A percentile compares a stretch with the other conserved stretches of the same genome.
Evolutionary conservation across 2,113 vertebrate genomes (phyloP).

Genomic region (Trematocara unimaculatum): DNA sequence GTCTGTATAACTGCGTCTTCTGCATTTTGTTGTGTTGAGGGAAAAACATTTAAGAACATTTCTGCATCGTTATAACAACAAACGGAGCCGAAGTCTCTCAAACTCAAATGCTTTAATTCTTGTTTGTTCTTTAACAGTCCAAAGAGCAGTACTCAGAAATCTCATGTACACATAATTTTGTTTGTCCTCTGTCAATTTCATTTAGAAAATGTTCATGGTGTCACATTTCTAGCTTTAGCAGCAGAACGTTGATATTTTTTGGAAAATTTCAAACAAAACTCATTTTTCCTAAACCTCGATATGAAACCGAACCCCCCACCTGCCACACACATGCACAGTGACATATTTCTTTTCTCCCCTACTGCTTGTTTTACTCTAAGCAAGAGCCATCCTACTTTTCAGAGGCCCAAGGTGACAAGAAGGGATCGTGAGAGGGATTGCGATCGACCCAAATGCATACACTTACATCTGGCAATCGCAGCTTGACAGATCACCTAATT

Average conservation of each 20-base stretch:
- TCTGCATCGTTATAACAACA: constrained; percentile 36
- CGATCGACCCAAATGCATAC: constrained; percentile 67
- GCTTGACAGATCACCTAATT: constrained; percentile 79
- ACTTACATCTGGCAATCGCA: constrained; percentile 69
- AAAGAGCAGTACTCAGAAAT: background rate
- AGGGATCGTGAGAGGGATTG: constrained; percentile 61
- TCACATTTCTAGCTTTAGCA: background rate
- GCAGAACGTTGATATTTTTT: background rate
- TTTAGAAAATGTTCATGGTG: background rate
- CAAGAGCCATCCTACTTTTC: constrained; percentile 32
- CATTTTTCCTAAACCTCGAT: background rate
- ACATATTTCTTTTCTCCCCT: constrained; percentile 50
- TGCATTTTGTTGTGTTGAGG: constrained; percentile 41
- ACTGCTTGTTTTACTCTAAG: constrained; percentile 40
- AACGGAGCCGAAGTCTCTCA: constrained; percentile 12
- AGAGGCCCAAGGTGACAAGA: constrained; percentile 63
- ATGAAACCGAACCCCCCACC: background rate
- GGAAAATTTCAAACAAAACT: background rate
- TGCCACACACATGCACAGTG: constrained; percentile 37
- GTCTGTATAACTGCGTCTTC: constrained; percentile 42
- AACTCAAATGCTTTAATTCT: constrained; percentile 10
- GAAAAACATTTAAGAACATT: constrained; percentile 53
- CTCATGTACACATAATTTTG: constrained; percentile 9
- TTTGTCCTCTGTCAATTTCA: background rate
- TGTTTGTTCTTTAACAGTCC: background rate